phyloP scores from a whole-genome alignment of 2,888 invertebrate genomes.

The Eugnorisma glareosa region DNA sequence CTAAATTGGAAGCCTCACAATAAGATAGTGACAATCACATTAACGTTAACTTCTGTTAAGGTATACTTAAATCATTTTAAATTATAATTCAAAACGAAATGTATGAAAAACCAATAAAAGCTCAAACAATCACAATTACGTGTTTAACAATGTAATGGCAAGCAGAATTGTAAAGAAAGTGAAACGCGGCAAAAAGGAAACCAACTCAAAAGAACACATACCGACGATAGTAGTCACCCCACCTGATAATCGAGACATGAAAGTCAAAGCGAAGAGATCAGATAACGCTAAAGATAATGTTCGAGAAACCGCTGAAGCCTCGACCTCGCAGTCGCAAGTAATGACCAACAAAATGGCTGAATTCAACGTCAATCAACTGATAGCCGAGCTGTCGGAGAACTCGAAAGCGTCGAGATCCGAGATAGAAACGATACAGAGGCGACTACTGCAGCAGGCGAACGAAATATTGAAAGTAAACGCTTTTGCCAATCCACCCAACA shows the following conservation, averaged over 20 bases:
- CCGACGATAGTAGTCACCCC: constrained; percentile 84
- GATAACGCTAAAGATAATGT: constrained; percentile 70
- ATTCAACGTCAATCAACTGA: constrained; percentile 86
- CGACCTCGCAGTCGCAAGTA: constrained; percentile 67
- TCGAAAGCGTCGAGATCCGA: constrained; percentile 86
- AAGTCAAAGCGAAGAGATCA: constrained; percentile 79
- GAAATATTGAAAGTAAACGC: constrained; percentile 88
- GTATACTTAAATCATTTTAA: constrained; percentile 55
- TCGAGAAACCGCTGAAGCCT: constrained; percentile 64
- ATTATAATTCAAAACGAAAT: constrained; percentile 65
- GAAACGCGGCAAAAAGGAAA: constrained; percentile 91
- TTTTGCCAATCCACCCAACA: constrained; percentile 83
- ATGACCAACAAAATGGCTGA: constrained; percentile 78
- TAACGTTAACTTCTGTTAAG: constrained; percentile 43
- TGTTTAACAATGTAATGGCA: constrained; percentile 92
- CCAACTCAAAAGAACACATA: constrained; percentile 73
- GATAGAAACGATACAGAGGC: constrained; percentile 86
- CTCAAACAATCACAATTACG: constrained; percentile 80
- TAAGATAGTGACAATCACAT: constrained; percentile 60
- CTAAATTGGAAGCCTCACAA: constrained; percentile 73
- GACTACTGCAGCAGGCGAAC: constrained; percentile 86
- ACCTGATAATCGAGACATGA: constrained; percentile 82
- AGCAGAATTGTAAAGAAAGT: constrained; percentile 93
- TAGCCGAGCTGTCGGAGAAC: constrained; percentile 86
- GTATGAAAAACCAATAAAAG: constrained; percentile 66